Conservation (phyloP, 2,113 vertebrate genomes). For the Cyrtonyx montezumae region DNA sequence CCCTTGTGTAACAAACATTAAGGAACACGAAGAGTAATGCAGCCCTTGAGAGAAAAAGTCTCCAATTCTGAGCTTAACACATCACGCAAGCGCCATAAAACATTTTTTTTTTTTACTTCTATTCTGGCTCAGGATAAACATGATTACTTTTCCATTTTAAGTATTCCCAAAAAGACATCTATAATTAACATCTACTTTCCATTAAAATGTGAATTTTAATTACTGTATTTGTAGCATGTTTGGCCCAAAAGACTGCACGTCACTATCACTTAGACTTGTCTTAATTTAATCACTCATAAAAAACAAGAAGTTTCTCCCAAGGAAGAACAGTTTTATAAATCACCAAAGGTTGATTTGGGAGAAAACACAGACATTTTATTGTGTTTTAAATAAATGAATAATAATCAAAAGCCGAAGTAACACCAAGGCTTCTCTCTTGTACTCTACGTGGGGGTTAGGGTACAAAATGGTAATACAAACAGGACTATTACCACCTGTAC, state of each 20-base stretch:
- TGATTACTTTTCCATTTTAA: slow-evolving; percentile 21
- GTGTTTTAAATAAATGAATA: neutral
- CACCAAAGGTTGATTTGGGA: accelerated
- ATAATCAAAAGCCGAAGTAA: neutral
- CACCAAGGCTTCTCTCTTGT: neutral
- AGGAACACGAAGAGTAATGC: neutral
- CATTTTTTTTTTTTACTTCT: neutral
- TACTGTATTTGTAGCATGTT: slow-evolving; percentile 26
- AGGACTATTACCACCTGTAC: neutral
- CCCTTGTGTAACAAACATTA: neutral
- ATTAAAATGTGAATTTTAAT: slow-evolving; percentile 45
- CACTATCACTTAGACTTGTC: neutral
- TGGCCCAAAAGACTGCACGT: slow-evolving; percentile 10
- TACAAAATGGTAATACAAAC: accelerated
- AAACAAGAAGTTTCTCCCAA: neutral
- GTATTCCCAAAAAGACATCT: slow-evolving; percentile 17
- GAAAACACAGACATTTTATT: accelerated
- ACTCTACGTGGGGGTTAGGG: neutral
- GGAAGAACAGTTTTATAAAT: neutral
- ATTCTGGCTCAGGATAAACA: neutral
- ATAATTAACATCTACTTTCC: slow-evolving; percentile 49
- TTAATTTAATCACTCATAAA: neutral
- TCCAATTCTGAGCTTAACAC: neutral
- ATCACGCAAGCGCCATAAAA: neutral
- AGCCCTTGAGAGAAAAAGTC: neutral